Base-by-base conservation (phyloP, 2,888 invertebrate genomes). In the Masnerella sp. region DNA sequence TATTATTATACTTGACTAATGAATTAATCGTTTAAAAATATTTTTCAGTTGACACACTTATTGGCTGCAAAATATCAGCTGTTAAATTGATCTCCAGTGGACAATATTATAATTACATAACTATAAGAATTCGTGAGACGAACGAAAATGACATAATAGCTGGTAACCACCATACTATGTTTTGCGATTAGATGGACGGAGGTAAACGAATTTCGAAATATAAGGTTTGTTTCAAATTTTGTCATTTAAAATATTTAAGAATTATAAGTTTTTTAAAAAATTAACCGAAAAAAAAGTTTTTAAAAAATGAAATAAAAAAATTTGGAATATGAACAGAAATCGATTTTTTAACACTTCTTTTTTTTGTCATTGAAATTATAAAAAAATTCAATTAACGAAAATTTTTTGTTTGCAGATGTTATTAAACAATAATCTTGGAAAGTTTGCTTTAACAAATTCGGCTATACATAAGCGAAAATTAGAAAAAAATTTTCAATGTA, bases 51-150 rank as follows among this genome's bases (percentile, higher is more conserved):
- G 73, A 76, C 42, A 70, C 14, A 42, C 32, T 73, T 5, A 40
- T 76, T 7, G 76, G 70, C 7, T 76, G 73, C 43, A 22, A 14
- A 3, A 45, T 76, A 38, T 70, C 76, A 1, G 62, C 52, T n/a
- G 64, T 78, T 3, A 77, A 75, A 58, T 30, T 78, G 12, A 51
- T 76, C 22, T 78, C 78, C 15, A 71, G 72, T 59, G 78, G 77
- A 2, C 36, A 22, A 17, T 72, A 72, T 9, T 69, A 78, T 12
- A 78, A 78, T 25, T 54, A 30, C 25, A 47, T 70, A 14, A 54
- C 65, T 15, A 47, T 76, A 9, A 62, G 58, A 59, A 73, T 76
- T 54, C 70, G 76, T 2, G 73, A 73, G 22, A 67, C 32, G 7
- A 70, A 73, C 20, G 73, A 70, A 34, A 70, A 76, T 47, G 75